These are phyloP conservation scores for Microchrysa polita DNA, from an alignment of 2,888 invertebrate species.

Conservation along the genomic window DNA sequence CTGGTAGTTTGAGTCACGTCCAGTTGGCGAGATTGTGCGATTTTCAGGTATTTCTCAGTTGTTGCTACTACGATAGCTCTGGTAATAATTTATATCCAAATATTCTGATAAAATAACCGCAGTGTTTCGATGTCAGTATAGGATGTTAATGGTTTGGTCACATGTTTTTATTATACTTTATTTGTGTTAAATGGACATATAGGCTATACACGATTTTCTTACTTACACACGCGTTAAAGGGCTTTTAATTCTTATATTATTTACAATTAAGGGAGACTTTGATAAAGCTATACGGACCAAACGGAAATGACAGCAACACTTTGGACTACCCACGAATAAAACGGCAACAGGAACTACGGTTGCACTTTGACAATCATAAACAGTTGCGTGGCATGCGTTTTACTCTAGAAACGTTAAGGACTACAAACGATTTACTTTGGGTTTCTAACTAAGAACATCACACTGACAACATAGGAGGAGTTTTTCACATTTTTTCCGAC, in stretches of 20 bases:
- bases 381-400: constrained; percentile 30
- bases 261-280: constrained; percentile 4
- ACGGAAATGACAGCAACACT: neutral
- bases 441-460: constrained; percentile 28
- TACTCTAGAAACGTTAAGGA: constrained; percentile 4
- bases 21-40: neutral
- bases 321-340: neutral
- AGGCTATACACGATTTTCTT: too few relatives aligned
- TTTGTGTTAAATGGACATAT: neutral
- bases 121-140: neutral
- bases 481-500: constrained; percentile 18
- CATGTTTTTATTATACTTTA: neutral
- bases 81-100: neutral
- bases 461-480: neutral
- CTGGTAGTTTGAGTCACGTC: neutral
- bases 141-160: too few relatives aligned
- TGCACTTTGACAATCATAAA: constrained; percentile 29
- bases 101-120: neutral
- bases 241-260: constrained; percentile 1
- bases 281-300: constrained; percentile 35
- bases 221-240: too few relatives aligned
- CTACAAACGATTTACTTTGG: constrained; percentile 16
- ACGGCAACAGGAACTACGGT: constrained; percentile 22
- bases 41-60: neutral
- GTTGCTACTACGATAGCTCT: too few relatives aligned